A percentile compares a stretch with the other conserved stretches of the same genome.
These are phyloP conservation scores for Dolichotis patagonum DNA, from an alignment of 2,113 vertebrate genomes.

Conservation along the genomic window DNA sequence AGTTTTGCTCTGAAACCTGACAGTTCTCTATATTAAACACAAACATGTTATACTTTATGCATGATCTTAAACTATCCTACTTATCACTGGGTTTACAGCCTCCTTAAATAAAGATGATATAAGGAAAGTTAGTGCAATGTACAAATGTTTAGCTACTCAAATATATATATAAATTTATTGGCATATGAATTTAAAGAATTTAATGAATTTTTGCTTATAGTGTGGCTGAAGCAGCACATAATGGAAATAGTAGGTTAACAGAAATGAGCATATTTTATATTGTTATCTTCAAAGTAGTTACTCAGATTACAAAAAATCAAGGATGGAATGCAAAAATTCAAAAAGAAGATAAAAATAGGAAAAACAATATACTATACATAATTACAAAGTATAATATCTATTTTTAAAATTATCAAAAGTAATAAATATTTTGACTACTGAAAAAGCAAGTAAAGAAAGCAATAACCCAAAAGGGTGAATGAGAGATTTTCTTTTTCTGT, in stretches of 20 bases:
- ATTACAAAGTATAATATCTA: background rate
- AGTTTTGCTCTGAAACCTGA: background rate
- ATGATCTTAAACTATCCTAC: background rate
- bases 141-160: background rate
- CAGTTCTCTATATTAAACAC: background rate
- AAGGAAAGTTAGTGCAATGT: background rate
- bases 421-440: background rate
- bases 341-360: background rate
- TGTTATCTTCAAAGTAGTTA: too few relatives aligned
- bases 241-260: background rate
- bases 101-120: background rate
- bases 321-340: background rate
- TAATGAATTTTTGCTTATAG: background rate
- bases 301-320: background rate
- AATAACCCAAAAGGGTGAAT: background rate
- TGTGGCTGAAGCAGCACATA: background rate
- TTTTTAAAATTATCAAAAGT: background rate
- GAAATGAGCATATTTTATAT: too few relatives aligned
- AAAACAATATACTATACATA: background rate
- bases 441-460: background rate
- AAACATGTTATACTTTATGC: too few relatives aligned
- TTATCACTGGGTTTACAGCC: background rate
- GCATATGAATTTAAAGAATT: background rate
- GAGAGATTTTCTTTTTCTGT: background rate
- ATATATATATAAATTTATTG: background rate